These are phyloP conservation scores for Trilocha varians DNA, from an alignment of 2,888 invertebrate species.

Conservation along the genomic window DNA sequence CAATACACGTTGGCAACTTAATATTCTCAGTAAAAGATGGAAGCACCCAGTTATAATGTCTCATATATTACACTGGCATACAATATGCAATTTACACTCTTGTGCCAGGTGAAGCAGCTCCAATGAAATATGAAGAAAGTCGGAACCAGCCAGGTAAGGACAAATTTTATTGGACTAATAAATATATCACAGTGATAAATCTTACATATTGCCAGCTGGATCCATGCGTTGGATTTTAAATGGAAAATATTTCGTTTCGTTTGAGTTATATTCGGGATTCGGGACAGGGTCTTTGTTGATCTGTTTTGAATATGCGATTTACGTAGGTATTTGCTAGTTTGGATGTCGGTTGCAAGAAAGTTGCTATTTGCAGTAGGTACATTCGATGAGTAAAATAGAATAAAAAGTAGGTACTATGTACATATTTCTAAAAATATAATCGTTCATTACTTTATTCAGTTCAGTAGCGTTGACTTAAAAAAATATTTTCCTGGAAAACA, in stretches of 20 bases:
- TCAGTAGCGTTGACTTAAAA: too few relatives aligned
- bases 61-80: conserved; percentile 4
- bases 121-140: conserved; percentile 26
- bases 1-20: background rate
- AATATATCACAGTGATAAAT: conserved; percentile 38
- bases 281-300: background rate
- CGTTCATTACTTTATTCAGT: too few relatives aligned
- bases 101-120: conserved; percentile 8
- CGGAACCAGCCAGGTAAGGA: conserved; percentile 26
- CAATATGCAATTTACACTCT: conserved; percentile 8
- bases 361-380: too few relatives aligned
- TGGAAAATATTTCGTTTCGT: conserved; percentile 23
- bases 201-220: conserved; percentile 34
- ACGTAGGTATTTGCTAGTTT: too few relatives aligned
- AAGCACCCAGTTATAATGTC: background rate
- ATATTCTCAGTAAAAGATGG: background rate
- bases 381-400: too few relatives aligned
- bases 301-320: conserved; percentile 1
- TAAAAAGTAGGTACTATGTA: too few relatives aligned
- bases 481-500: too few relatives aligned
- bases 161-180: conserved; percentile 49
- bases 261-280: conserved; percentile 9
- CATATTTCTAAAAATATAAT: too few relatives aligned
- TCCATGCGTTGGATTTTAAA: conserved; percentile 22
- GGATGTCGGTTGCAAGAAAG: too few relatives aligned